phyloP scores from a whole-genome alignment of 2,888 invertebrate genomes.

The Callyntrura guangdongensis region DNA sequence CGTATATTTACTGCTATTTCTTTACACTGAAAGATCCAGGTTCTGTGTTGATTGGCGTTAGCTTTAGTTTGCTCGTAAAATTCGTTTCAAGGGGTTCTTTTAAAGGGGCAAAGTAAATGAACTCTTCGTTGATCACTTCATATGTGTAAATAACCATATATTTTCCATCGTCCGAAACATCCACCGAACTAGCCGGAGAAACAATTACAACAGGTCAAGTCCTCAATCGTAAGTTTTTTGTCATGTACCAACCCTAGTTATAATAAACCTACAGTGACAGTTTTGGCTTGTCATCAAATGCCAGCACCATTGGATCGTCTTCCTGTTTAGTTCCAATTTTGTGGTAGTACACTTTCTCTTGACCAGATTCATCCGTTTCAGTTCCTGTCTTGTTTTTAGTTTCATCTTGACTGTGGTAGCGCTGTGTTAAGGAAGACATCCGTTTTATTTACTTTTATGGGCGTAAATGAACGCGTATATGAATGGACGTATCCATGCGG shows the following conservation, averaged over 20 bases:
- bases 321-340: slow-evolving; percentile 93
- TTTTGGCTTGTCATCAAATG: slow-evolving; percentile 95
- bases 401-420: slow-evolving; percentile 90
- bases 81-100: slow-evolving; percentile 86
- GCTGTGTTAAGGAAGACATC: slow-evolving; percentile 87
- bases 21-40: slow-evolving; percentile 96
- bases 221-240: too few species aligned
- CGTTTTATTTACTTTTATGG: too few species aligned
- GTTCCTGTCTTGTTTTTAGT: slow-evolving; percentile 96
- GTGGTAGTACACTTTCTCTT: slow-evolving; percentile 98
- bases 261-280: slow-evolving; percentile 94
- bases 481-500: too few species aligned
- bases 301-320: slow-evolving; percentile 94
- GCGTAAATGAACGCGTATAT: too few species aligned
- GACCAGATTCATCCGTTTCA: slow-evolving; percentile 88
- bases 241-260: too few species aligned
- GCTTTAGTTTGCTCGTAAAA: slow-evolving; percentile 88
- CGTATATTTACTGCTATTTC: neutral
- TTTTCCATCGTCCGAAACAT: slow-evolving; percentile 95
- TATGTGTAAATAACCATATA: slow-evolving; percentile 94
- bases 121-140: slow-evolving; percentile 96
- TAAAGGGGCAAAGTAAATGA: slow-evolving; percentile 94
- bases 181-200: slow-evolving; percentile 83
- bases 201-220: too few species aligned
- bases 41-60: slow-evolving; percentile 93